Evolutionary conservation across 2,888 invertebrate genomes (phyloP).

Genomic region (Catocala fraxini): DNA sequence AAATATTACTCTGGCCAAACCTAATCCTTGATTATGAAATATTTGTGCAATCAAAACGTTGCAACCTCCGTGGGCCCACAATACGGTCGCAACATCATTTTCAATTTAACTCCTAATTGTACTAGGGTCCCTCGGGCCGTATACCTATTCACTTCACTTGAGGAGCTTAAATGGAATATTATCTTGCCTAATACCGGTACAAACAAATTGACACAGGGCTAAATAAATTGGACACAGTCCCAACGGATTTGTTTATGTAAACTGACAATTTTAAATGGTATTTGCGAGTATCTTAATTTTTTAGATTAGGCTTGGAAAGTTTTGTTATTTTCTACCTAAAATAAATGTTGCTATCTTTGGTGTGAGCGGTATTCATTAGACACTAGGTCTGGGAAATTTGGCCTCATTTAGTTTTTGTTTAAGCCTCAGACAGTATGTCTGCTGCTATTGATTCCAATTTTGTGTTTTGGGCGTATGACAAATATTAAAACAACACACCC

Average conservation of each 20-base stretch:
- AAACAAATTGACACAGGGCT: slow-evolving; percentile 58
- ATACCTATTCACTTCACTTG: slow-evolving; percentile 52
- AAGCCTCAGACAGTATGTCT: too few species aligned
- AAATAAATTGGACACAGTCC: slow-evolving; percentile 52
- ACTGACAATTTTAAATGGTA: slow-evolving; percentile 39
- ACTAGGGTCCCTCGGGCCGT: slow-evolving; percentile 54
- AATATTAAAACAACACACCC: too few species aligned
- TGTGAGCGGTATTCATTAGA: too few species aligned
- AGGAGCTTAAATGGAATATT: slow-evolving; percentile 57
- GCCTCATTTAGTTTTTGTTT: too few species aligned
- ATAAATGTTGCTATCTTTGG: too few species aligned
- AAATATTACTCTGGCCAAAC: slow-evolving; percentile 30
- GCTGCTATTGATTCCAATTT: too few species aligned
- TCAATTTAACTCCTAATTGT: slow-evolving; percentile 76
- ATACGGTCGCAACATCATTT: slow-evolving; percentile 66
- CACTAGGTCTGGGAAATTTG: too few species aligned
- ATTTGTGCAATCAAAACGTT: slow-evolving; percentile 44
- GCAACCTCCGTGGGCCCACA: slow-evolving; percentile 34
- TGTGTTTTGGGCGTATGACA: too few species aligned
- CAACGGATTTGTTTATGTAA: slow-evolving; percentile 44
- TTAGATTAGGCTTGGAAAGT: not conserved
- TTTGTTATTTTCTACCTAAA: too few species aligned
- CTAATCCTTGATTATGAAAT: slow-evolving; percentile 37
- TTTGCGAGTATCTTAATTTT: slow-evolving; percentile 27
- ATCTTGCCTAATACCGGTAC: slow-evolving; percentile 48